Conservation (phyloP, 30 jellyfish, hydroid and myxozoan species). For the Sanderia malayensis region DNA sequence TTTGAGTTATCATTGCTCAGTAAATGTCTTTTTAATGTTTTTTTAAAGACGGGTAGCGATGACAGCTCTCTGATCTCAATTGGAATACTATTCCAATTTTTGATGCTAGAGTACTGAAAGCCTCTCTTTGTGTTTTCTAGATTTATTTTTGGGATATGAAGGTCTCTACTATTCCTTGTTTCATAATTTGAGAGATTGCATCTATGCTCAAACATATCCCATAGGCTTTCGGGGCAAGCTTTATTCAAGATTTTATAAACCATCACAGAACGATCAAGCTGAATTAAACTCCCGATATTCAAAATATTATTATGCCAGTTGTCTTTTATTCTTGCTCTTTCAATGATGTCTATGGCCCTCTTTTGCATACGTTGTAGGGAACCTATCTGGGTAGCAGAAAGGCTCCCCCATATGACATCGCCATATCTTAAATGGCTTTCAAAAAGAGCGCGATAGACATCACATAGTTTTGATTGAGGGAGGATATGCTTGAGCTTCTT, state of each 20-base stretch:
- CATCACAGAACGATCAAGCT: neutral
- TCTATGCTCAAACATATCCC: slow-evolving; percentile 9
- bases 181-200: too few species aligned
- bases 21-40: slow-evolving; percentile 4
- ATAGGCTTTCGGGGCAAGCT: neutral
- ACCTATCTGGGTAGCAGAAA: neutral
- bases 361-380: slow-evolving; percentile 10
- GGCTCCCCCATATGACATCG: slow-evolving; percentile 8
- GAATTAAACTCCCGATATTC: neutral
- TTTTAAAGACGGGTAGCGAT: too few species aligned
- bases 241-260: neutral
- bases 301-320: neutral
- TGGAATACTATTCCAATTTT: too few species aligned
- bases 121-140: neutral
- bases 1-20: too few species aligned
- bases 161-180: neutral
- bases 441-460: too few species aligned
- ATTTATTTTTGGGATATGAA: neutral
- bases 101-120: too few species aligned
- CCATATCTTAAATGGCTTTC: too few species aligned
- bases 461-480: too few species aligned
- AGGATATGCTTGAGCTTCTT: neutral
- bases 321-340: slow-evolving; percentile 7
- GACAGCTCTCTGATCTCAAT: neutral
- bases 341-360: neutral